phyloP scores from a whole-genome alignment of 1,140 invertebrate species.

The Odontomachus brunneus region DNA sequence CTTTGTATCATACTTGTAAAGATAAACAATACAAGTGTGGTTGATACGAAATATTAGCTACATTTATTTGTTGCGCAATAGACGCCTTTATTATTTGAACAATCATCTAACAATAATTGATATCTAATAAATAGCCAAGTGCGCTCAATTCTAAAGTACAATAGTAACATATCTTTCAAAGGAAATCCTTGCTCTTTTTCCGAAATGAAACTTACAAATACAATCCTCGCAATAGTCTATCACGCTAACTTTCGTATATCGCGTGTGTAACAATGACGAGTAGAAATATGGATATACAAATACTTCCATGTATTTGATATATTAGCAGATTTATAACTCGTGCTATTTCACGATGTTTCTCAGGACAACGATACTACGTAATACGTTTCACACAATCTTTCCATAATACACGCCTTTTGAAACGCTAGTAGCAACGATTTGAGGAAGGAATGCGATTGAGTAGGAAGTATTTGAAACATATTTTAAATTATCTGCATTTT shows the following conservation, averaged over 20 bases:
- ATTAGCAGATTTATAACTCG: slow-evolving; percentile 12
- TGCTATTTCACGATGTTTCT: slow-evolving; percentile 7
- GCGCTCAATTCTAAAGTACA: slow-evolving; percentile 22
- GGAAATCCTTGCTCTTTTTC: neutral
- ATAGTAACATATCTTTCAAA: too few relatives aligned
- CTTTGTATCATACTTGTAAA: too few relatives aligned
- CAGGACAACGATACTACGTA: neutral
- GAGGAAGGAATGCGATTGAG: slow-evolving; percentile 66
- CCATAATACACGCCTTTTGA: slow-evolving; percentile 5
- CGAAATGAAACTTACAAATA: slow-evolving; percentile 22
- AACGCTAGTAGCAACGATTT: slow-evolving; percentile 27
- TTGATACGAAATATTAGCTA: neutral
- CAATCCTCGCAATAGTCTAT: neutral
- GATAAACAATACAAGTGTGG: neutral
- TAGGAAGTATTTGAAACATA: slow-evolving; percentile 53
- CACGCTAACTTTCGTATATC: neutral
- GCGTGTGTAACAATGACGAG: neutral
- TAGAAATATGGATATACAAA: slow-evolving; percentile 11
- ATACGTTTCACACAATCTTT: neutral
- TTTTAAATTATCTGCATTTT: slow-evolving; percentile 21
- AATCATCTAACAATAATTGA: slow-evolving; percentile 38
- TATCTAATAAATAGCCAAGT: slow-evolving; percentile 31
- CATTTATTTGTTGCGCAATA: slow-evolving; percentile 5
- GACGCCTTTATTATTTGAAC: slow-evolving; percentile 42
- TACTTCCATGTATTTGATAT: slow-evolving; percentile 19